Percentiles rank a stretch among this genome's conserved stretches.
Conservation (phyloP, 2,888 invertebrate species). For the Mimumesa dahlbomi region DNA sequence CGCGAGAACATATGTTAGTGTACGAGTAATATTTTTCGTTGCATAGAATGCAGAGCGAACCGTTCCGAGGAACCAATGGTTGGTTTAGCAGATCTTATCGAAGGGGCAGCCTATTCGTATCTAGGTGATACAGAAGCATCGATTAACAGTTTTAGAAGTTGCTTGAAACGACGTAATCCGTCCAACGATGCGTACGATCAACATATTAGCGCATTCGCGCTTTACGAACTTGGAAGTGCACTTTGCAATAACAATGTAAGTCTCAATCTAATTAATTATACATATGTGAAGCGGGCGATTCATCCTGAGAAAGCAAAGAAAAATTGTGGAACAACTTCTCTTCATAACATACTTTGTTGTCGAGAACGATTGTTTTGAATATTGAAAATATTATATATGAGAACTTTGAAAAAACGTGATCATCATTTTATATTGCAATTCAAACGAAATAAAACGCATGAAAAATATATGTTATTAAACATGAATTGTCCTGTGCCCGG, state of each 20-base stretch:
- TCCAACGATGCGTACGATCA: conserved; percentile 70
- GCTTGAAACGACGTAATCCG: conserved; percentile 68
- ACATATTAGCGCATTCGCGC: conserved; percentile 85
- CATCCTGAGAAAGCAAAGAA: no score
- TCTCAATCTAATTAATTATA: no score
- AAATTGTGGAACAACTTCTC: no score
- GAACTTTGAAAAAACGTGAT: not conserved
- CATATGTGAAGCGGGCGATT: no score
- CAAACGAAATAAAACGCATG: no score
- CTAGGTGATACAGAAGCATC: conserved; percentile 75
- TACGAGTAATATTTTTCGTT: conserved; percentile 1
- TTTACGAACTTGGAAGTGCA: conserved; percentile 83
- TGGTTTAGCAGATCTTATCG: conserved; percentile 82
- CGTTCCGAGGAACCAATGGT: conserved; percentile 81
- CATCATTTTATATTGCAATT: no score
- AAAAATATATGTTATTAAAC: no score
- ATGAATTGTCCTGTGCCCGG: no score
- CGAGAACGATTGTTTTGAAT: no score
- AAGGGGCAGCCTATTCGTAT: conserved; percentile 81
- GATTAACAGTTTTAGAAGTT: conserved; percentile 68
- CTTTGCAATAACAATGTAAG: conserved; percentile 71
- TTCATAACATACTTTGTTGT: no score
- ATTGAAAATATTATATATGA: no score
- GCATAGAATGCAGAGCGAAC: conserved; percentile 75
- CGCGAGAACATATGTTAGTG: not conserved